Base-by-base conservation (phyloP, 1,140 invertebrate genomes). In the Eumaeus atala region DNA sequence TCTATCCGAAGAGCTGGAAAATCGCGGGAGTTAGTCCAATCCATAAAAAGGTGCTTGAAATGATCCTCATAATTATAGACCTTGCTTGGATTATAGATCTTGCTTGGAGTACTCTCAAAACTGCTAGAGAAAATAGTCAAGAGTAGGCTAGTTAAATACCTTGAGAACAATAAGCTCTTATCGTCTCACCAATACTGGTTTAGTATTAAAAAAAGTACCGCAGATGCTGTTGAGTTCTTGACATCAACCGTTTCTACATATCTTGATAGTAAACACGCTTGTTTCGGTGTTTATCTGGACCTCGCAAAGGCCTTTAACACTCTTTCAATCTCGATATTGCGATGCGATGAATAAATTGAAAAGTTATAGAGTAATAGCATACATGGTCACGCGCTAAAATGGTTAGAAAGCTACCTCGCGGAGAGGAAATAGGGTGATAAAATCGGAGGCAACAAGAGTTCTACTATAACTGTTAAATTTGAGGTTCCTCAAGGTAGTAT, bases 241-340 rank as follows among this genome's bases (percentile, higher is more conserved):
- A 12, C 11, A 3, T 49, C 11, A 10, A 52, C 18, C 2, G 21
- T 54, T 7, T n/a, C 35, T 2, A 10, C 5, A 21, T 16, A 40
- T 10, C 28, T 59, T 1, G 48, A 49, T 44, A 9, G 8, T 9
- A 36, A 14, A 21, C 18, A 14, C 3, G 10, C 10, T 9, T 59
- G 57, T 38, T 1, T 59, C 2, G 48, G 51, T 10, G 51, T 52
- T n/a, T 59, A 54, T 38, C 28, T 54, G 0, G 55, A 57, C 40
- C 48, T 57, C 17, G 48, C 21, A 7, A 7, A 49, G 10, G 52
- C 52, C 1, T 54, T 54, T 28, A 38, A 54, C 7, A 54, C 52
- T 1, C 37, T 59, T 1, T 59, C 51, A 40, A 17, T 54, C 8
- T 42, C 50, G 4, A 50, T 59, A 4, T 38, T 59, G 9, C 35